phyloP scores from a whole-genome alignment of 1,140 invertebrate genomes.

The Daktulosphaira vitifoliae region DNA sequence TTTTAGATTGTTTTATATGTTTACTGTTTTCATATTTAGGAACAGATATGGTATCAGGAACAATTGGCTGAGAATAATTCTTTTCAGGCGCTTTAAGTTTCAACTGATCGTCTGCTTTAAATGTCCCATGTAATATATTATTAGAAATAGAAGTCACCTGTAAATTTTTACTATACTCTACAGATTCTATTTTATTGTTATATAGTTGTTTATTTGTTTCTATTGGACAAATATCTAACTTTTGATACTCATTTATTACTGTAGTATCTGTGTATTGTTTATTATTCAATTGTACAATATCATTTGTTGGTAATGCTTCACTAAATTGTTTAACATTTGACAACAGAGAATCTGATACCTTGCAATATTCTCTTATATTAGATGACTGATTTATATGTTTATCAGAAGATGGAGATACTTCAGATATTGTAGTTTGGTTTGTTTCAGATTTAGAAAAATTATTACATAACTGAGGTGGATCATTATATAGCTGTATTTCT shows the following conservation, averaged over 20 bases:
- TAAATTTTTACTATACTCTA: not conserved
- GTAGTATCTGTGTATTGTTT: not conserved
- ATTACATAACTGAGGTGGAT: not conserved
- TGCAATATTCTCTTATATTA: constrained; percentile 9
- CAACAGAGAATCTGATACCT: not conserved
- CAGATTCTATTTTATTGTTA: constrained; percentile 5
- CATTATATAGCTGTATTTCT: not conserved
- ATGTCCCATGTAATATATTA: not conserved
- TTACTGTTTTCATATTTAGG: constrained; percentile 18
- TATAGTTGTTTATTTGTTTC: constrained; percentile 15
- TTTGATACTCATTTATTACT: constrained; percentile 6
- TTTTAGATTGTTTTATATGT: constrained; percentile 19
- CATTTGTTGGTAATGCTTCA: not conserved
- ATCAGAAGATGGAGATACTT: not conserved
- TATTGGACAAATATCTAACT: not conserved
- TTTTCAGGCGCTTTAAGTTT: constrained; percentile 2
- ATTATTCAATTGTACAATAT: not conserved
- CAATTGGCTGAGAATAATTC: constrained; percentile 14
- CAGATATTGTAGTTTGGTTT: not conserved
- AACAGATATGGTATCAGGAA: not conserved
- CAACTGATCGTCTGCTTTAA: not conserved
- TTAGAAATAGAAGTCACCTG: not conserved
- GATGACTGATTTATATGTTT: not conserved
- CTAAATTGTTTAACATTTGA: constrained; percentile 7
- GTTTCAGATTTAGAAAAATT: constrained; percentile 5